Base-by-base conservation (phyloP, 2,888 invertebrate species). In the Melolontha melolontha region DNA sequence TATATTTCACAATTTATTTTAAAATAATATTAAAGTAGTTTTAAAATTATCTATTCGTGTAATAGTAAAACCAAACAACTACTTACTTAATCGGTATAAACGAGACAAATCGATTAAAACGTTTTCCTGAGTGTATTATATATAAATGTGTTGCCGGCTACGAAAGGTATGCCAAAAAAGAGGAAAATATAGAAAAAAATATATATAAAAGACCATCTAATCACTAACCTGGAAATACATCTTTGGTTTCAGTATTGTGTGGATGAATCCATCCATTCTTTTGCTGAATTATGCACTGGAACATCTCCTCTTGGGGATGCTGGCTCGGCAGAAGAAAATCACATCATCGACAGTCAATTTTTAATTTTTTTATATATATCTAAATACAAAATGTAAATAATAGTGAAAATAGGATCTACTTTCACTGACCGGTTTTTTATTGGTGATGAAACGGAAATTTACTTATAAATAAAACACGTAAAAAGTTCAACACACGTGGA, bases 261-360 rank as follows among this genome's bases (percentile, higher is more conserved):
- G 89, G 88, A 83, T 89, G 88, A 79, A 89, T 89, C 91, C 92
- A 92, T 81, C 91, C 91, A 81, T 89, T 90, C 79, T 89, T 88
- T 85, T 91, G 92, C 85, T 92, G 92, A 81, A 92, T 92, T 79
- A 92, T 92, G 84, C 92, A 93, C 86, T 92, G 92, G 85, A 92
- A 92, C 92, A 92, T 92, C 80, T 79, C 75, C 71, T 66, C 66
- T 14, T 40, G 22, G 68, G 72, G 74, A 75, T 75, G 75, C 70
- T 74, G 72, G 69, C 50, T 69, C 67, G 69, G 64, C 64, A 63
- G 59, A 69, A 69, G 69, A 69, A 54, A 72, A 54, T 69, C 67
- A 73, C 67, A 70, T 66, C 52, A 66, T 69, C 39, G 47, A 55
- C 49, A 64, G 42, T 42, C 47, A 47, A 54, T 14, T 12, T 41